phyloP scores from a whole-genome alignment of 2,797 vertebrate genomes.

The Bucorvus abyssinicus region DNA sequence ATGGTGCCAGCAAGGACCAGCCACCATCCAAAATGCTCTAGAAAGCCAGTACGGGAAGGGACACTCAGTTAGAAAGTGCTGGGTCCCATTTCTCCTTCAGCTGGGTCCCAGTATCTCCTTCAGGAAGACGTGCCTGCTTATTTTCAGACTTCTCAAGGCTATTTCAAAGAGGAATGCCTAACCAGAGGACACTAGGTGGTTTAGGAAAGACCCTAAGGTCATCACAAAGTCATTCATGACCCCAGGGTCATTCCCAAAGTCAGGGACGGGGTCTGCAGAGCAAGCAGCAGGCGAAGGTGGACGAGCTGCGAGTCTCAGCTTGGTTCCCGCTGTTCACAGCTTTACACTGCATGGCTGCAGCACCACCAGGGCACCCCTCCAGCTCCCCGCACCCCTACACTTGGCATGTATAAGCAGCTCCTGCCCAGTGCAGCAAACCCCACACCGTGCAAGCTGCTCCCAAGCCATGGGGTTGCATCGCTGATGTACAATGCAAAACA shows the following conservation, averaged over 20 bases:
- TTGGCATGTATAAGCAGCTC: not conserved
- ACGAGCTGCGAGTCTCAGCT: not conserved
- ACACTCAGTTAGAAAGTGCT: not conserved
- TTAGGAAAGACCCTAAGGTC: not conserved
- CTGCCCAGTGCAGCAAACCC: not conserved
- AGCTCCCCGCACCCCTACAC: rapidly evolving
- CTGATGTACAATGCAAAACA: not conserved
- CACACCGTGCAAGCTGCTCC: not conserved
- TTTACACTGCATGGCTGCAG: rapidly evolving
- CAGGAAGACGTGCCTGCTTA: not conserved
- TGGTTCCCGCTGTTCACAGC: not conserved
- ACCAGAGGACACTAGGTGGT: not conserved
- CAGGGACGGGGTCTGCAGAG: not conserved
- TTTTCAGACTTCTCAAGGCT: not conserved
- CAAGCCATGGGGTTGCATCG: not conserved
- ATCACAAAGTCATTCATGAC: not conserved
- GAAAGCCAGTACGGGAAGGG: not conserved
- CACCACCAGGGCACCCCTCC: not conserved
- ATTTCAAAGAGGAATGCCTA: not conserved
- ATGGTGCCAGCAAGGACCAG: not conserved
- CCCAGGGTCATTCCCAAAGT: not conserved
- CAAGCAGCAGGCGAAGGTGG: not conserved
- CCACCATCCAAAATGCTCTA: not conserved
- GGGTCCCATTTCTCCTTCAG: not conserved
- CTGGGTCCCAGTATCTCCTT: not conserved